Evolutionary conservation across 2,113 vertebrate species (phyloP).

Genomic region (human (Homo sapiens)): DNA sequence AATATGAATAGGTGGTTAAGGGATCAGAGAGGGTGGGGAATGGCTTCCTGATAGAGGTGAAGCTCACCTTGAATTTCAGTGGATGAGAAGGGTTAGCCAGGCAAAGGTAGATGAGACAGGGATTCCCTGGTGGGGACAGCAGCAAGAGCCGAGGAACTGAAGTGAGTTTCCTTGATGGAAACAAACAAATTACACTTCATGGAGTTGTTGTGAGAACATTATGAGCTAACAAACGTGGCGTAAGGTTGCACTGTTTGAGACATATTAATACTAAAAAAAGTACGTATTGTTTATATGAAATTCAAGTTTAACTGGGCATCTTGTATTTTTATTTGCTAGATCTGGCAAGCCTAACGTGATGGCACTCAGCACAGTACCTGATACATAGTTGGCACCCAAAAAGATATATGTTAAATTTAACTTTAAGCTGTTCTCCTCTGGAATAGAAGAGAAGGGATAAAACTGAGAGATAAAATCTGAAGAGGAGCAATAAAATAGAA

Average conservation of each 20-base stretch:
- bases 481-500: neutral
- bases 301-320: neutral
- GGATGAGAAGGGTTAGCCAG: neutral
- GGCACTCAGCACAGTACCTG: neutral
- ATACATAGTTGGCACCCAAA: neutral
- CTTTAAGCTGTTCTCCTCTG: neutral
- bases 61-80: neutral
- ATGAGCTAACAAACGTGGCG: neutral
- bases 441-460: neutral
- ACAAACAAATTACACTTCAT: neutral
- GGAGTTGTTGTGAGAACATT: neutral
- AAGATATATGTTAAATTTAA: neutral
- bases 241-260: neutral
- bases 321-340: neutral
- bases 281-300: neutral
- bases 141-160: neutral
- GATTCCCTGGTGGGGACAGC: neutral
- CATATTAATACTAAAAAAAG: neutral
- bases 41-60: neutral
- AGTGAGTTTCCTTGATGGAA: neutral
- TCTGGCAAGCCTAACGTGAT: neutral
- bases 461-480: neutral
- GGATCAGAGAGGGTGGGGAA: neutral
- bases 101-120: neutral
- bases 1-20: neutral